Conservation (phyloP, 2,888 invertebrate genomes). For the Pocota personata region DNA sequence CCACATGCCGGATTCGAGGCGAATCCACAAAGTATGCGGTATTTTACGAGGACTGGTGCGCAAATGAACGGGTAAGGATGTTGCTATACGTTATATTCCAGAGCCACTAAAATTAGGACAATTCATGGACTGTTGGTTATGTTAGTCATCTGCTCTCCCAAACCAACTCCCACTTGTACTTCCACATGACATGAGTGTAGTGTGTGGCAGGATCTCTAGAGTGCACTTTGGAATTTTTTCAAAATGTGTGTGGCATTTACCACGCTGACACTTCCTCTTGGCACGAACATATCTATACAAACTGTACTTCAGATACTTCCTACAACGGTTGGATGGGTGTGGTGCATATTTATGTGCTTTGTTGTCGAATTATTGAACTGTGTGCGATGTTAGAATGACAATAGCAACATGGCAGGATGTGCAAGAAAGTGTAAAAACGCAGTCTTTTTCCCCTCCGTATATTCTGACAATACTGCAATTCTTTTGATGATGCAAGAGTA, state of each 20-base stretch:
- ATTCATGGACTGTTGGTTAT: conserved; percentile 32
- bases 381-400: conserved; percentile 45
- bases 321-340: background rate
- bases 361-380: conserved; percentile 62
- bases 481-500: background rate
- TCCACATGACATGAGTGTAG: conserved; percentile 3
- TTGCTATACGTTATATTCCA: conserved; percentile 22
- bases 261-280: conserved; percentile 16
- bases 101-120: conserved; percentile 43
- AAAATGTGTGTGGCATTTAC: conserved; percentile 6
- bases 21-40: conserved; percentile 45
- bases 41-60: conserved; percentile 26
- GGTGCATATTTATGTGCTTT: conserved; percentile 53
- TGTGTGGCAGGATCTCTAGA: conserved; percentile 27
- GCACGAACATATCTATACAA: conserved; percentile 4
- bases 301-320: conserved; percentile 31
- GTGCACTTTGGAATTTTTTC: conserved; percentile 42
- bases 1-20: background rate
- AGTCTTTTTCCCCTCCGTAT: background rate
- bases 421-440: background rate
- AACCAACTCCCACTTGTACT: background rate
- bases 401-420: conserved; percentile 24
- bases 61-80: conserved; percentile 37
- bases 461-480: conserved; percentile 19
- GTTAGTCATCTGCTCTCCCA: conserved; percentile 4